Evolutionary conservation across 2,797 vertebrate species (phyloP), one percentile per base, ranked within the genome.

Genomic region (Paratrypauchen microcephalus): DNA sequence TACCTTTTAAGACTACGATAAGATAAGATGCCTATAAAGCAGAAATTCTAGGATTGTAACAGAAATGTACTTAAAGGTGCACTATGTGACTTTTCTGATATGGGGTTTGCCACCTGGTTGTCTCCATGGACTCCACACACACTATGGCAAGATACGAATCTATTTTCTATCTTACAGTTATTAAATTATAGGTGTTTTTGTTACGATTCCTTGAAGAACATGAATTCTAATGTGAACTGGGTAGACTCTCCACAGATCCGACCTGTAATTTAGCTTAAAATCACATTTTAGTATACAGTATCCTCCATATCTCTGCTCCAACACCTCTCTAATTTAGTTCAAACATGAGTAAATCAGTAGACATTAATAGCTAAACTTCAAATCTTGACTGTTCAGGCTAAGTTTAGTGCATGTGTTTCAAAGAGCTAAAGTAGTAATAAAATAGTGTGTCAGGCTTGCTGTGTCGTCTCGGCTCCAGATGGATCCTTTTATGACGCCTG

Each of bases 281-380:
- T 26, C 24, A 26, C 24, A 26, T 26, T 26, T 26, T 26, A 26
- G 24, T 26, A 26, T 1, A n/a, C n/a, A n/a, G n/a, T n/a, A 26
- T 26, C 24, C 24, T 26, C 24, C 24, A 26, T 26, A 26, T 26
- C 24, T 26, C 24, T 26, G 24, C 24, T 24, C 28, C 36, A 65
- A 75, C 66, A 62, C 32, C 28, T 50, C 6, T 19, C 4, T 19
- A 36, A 6, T 64, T 69, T 68, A 77, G 65, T 23, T 55, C 39
- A 64, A 50, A 16, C 15, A 6, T 23, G 50, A 56, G 69, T 70
- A 30, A 52, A 64, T 36, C 12, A 68, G 56, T 19, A 75, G 70
- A 62, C 71, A 61, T 73, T 75, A 39, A 19, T 26, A 65, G 23
- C 39, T 72, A 68, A 78, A 73, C 47, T 63, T 69, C 59, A 45